Evolutionary conservation across 2,797 vertebrate species (phyloP).

Genomic region (Loris lydekkerianus): DNA sequence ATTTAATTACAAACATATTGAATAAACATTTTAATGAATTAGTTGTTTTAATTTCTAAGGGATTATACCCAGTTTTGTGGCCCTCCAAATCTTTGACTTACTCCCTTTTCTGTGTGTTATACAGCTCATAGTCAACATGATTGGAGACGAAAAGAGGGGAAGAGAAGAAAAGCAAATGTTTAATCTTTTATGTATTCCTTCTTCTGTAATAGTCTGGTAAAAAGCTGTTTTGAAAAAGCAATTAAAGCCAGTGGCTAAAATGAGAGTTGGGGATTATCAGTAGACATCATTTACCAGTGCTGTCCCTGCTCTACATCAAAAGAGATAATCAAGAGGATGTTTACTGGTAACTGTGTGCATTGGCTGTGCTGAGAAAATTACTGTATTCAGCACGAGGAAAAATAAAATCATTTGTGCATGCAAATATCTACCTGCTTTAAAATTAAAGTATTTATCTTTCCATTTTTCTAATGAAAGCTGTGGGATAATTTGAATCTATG

Average conservation of each 20-base stretch:
- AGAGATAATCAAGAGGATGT: neutral
- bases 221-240: slow-evolving; percentile 68
- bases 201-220: slow-evolving; percentile 41
- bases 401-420: slow-evolving; percentile 57
- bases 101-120: slow-evolving; percentile 4
- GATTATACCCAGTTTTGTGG: neutral
- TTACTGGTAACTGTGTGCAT: neutral
- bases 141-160: slow-evolving; percentile 2
- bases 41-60: slow-evolving; percentile 39
- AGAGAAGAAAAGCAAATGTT: slow-evolving; percentile 45
- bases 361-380: neutral
- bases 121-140: neutral
- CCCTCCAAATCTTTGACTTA: neutral
- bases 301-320: slow-evolving; percentile 55
- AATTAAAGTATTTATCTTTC: slow-evolving; percentile 72
- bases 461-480: slow-evolving; percentile 76
- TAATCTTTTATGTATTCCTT: slow-evolving; percentile 37
- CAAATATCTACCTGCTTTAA: slow-evolving; percentile 62
- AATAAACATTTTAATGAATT: neutral
- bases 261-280: slow-evolving; percentile 65
- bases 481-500: slow-evolving; percentile 71
- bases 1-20: slow-evolving; percentile 15
- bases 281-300: slow-evolving; percentile 50
- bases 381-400: slow-evolving; percentile 1
- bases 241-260: slow-evolving; percentile 63